phyloP scores from a whole-genome alignment of 2,888 invertebrate species.

The Andrena bucephala region DNA sequence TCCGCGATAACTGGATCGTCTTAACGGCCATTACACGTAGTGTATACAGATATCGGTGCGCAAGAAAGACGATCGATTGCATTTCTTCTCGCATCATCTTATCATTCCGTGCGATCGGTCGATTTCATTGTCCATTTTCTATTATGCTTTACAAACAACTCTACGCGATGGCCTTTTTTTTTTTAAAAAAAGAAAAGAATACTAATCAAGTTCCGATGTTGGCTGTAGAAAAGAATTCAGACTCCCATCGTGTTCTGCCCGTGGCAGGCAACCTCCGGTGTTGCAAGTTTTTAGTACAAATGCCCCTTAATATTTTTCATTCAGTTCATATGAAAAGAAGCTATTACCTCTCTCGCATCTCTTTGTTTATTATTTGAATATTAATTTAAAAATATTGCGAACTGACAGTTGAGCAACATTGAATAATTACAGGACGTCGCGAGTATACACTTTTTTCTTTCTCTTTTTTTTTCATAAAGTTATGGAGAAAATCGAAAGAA shows the following conservation, averaged over 20 bases:
- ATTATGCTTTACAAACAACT: slow-evolving; percentile 41
- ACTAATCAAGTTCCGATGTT: slow-evolving; percentile 35
- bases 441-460: slow-evolving; percentile 33
- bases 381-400: slow-evolving; percentile 46
- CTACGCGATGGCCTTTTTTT: slow-evolving; percentile 38
- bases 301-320: slow-evolving; percentile 55
- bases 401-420: slow-evolving; percentile 16
- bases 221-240: slow-evolving; percentile 49
- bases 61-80: slow-evolving; percentile 46
- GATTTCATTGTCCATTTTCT: slow-evolving; percentile 52
- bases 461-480: slow-evolving; percentile 22
- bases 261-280: slow-evolving; percentile 28
- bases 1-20: slow-evolving; percentile 38
- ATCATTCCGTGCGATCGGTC: slow-evolving; percentile 52
- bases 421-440: slow-evolving; percentile 27
- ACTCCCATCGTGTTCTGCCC: slow-evolving; percentile 32
- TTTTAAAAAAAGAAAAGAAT: slow-evolving; percentile 3
- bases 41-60: slow-evolving; percentile 25
- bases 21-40: slow-evolving; percentile 47
- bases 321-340: slow-evolving; percentile 45
- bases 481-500: slow-evolving; percentile 22
- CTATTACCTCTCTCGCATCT: slow-evolving; percentile 40
- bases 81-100: slow-evolving; percentile 42
- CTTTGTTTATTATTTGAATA: slow-evolving; percentile 36
- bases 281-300: slow-evolving; percentile 72